Evolutionary conservation across 2,888 invertebrate genomes (phyloP).

Genomic region (Aleiodes testaceus): DNA sequence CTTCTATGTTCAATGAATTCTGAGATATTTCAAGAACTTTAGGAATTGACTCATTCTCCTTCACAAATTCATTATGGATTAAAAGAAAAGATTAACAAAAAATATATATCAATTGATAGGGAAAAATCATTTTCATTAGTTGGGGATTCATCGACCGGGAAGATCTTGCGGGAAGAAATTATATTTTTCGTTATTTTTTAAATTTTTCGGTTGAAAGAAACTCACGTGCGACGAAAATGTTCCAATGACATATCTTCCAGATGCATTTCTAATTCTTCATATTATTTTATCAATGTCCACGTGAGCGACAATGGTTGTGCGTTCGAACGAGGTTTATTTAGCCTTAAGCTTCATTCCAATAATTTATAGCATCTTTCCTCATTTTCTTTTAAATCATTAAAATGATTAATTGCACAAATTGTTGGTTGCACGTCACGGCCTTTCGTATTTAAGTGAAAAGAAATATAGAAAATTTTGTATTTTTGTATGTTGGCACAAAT

Average conservation of each 20-base stretch:
- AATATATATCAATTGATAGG: too few relatives aligned
- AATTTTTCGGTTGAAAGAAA: conserved; percentile 6
- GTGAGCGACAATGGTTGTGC: conserved; percentile 25
- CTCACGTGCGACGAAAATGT: conserved; percentile 39
- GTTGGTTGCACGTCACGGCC: background rate
- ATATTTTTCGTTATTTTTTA: too few relatives aligned
- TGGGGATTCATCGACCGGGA: conserved; percentile 58
- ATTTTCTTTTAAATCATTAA: background rate
- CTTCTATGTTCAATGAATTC: too few relatives aligned
- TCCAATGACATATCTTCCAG: conserved; percentile 43
- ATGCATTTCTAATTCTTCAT: conserved; percentile 6
- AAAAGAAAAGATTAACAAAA: too few relatives aligned
- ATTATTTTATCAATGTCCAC: background rate
- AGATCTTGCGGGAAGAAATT: conserved; percentile 69
- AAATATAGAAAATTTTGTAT: conserved; percentile 1
- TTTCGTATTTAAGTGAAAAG: conserved; percentile 6
- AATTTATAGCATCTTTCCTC: conserved; percentile 9
- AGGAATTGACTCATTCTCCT: too few relatives aligned
- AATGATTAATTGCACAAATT: background rate
- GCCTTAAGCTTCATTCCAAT: conserved; percentile 21
- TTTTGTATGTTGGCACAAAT: conserved; percentile 13
- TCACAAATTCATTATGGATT: too few relatives aligned
- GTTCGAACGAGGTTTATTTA: conserved; percentile 26
- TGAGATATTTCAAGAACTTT: too few relatives aligned
- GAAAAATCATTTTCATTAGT: conserved; percentile 27